Base-by-base conservation (phyloP, 1,140 invertebrate species). In the Micrasema minimum region DNA sequence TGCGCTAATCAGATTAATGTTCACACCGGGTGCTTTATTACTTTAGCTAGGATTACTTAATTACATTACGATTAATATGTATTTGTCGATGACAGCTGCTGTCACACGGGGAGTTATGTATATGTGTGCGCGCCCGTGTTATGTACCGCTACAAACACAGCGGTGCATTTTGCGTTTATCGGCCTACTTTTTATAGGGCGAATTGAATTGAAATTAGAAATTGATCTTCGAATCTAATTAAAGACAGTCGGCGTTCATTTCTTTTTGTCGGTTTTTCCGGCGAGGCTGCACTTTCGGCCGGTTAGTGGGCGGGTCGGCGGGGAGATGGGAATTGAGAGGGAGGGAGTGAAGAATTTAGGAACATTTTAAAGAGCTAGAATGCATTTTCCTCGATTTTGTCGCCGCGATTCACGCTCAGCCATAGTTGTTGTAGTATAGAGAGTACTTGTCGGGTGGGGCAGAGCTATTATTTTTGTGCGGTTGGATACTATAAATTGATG, bases 301-400 rank as follows among this genome's bases (percentile, higher is more conserved):
- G n/a, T 26, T 46, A 22, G 53, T 35, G 23, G 26, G 53, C n/a
- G 53, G 35, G 14, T 57, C 26, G 45, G 57, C 45, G 43, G 23
- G 41, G 31, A 18, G 35, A 7, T 31, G 26, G n/a, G n/a, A n/a
- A n/a, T n/a, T n/a, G n/a, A n/a, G n/a, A n/a, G n/a, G n/a, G n/a
- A n/a, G n/a, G n/a, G n/a, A n/a, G n/a, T n/a, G n/a, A n/a, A n/a
- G n/a, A n/a, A n/a, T n/a, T n/a, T n/a, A n/a, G n/a, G n/a, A n/a
- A n/a, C n/a, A n/a, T n/a, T n/a, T 31, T 31, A 4, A 35, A 5
- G 61, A 10, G 43, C 31, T 51, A 10, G 37, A 31, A 67, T 43
- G 22, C 50, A 62, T 45, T 67, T 67, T 67, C 65, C 26, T 67
- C 31, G 20, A 55, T 67, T 67, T 53, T 67, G 65, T 43, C 50